phyloP scores from a whole-genome alignment of 2,113 vertebrate species.

The Triplophysa dalaica region DNA sequence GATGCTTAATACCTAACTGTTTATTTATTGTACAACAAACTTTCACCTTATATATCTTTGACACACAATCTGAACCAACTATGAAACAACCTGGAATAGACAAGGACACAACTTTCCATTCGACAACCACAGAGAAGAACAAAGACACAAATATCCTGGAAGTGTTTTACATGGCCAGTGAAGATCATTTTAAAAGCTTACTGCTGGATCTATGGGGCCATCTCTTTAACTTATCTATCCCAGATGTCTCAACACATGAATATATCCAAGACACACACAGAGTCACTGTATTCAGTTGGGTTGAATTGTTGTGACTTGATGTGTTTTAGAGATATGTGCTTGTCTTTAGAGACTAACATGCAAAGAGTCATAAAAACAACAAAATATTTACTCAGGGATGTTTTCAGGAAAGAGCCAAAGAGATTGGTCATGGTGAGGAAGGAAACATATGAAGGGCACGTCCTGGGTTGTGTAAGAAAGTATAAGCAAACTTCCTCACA shows the following conservation, averaged over 20 bases:
- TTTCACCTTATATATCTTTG: background rate
- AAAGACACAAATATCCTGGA: conserved; percentile 1
- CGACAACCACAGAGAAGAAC: background rate
- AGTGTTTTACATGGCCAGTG: conserved; percentile 15
- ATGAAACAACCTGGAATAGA: background rate
- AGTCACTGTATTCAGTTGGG: background rate
- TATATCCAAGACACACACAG: background rate
- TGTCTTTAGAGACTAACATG: background rate
- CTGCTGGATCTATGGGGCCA: background rate
- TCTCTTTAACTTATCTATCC: background rate
- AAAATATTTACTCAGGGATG: conserved; percentile 15
- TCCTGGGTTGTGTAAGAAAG: conserved; percentile 21
- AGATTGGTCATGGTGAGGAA: conserved; percentile 30
- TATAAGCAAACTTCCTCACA: conserved; percentile 2
- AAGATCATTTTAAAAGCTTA: background rate
- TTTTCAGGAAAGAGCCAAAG: conserved; percentile 13
- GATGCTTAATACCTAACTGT: too few relatives aligned
- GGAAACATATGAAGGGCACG: conserved; percentile 22
- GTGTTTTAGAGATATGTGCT: background rate
- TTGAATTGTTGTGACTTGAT: background rate
- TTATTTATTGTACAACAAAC: too few relatives aligned
- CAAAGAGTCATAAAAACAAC: conserved; percentile 18
- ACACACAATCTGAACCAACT: background rate
- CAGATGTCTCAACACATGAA: conserved; percentile 10
- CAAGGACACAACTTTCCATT: background rate